Percentiles rank a stretch among this genome's conserved stretches.
These are phyloP conservation scores for Matsumyia berberina DNA, from an alignment of 2,888 invertebrate genomes.

Conservation along the genomic window DNA sequence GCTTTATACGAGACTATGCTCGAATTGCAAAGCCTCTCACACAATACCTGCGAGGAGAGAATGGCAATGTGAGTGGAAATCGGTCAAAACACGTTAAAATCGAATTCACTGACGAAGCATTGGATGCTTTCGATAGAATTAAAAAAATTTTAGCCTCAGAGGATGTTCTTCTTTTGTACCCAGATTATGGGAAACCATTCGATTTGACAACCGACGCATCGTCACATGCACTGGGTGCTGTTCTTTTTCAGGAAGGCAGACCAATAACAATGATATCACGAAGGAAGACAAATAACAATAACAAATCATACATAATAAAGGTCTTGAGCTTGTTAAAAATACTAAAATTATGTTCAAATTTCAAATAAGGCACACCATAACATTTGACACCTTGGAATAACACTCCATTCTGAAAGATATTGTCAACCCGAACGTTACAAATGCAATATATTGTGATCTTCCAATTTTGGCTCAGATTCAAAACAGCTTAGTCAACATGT, in stretches of 20 bases:
- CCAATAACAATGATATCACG: slow-evolving; percentile 63
- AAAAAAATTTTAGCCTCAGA: slow-evolving; percentile 49
- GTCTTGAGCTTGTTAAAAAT: background rate
- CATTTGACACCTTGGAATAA: background rate
- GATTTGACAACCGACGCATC: slow-evolving; percentile 64
- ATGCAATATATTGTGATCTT: slow-evolving; percentile 39
- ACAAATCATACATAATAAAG: slow-evolving; percentile 35
- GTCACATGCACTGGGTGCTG: slow-evolving; percentile 49
- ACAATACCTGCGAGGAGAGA: slow-evolving; percentile 41
- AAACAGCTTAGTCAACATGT: background rate
- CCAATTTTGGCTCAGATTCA: background rate
- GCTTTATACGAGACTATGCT: slow-evolving; percentile 64
- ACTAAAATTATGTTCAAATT: background rate
- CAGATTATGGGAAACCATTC: slow-evolving; percentile 49
- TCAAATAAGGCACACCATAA: background rate
- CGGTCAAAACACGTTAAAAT: slow-evolving; percentile 52
- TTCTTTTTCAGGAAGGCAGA: slow-evolving; percentile 61
- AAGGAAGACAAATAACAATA: too few relatives aligned
- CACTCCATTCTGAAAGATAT: slow-evolving; percentile 1
- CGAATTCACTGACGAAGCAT: slow-evolving; percentile 41
- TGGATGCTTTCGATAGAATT: slow-evolving; percentile 43
- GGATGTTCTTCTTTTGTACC: slow-evolving; percentile 50
- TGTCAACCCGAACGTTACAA: slow-evolving; percentile 24
- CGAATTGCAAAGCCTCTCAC: slow-evolving; percentile 61
- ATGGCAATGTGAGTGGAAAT: slow-evolving; percentile 46